Percentiles rank a stretch among this genome's conserved stretches.
These are phyloP conservation scores for Gasteruption jaculator DNA, from an alignment of 2,888 invertebrate genomes.

Conservation along the genomic window DNA sequence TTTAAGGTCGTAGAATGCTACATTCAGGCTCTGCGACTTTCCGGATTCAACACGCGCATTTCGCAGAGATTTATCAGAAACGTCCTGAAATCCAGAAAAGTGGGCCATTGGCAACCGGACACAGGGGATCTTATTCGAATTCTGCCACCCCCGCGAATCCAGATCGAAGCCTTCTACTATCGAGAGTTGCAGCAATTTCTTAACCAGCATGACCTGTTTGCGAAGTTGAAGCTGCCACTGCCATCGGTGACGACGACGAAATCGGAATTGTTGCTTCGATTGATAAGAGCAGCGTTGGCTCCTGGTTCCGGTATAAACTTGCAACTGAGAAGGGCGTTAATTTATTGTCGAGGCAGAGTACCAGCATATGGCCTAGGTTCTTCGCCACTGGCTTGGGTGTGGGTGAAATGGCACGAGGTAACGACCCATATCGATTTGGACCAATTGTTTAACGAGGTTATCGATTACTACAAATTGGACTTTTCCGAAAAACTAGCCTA, in stretches of 20 bases:
- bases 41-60: conserved; percentile 14
- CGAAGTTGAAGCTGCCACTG: conserved; percentile 14
- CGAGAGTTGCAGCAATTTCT: conserved; percentile 16
- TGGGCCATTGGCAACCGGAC: conserved; percentile 22
- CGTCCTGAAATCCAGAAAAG: too few species aligned
- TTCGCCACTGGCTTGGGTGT: too few species aligned
- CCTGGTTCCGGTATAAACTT: too few species aligned
- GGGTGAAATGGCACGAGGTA: too few species aligned
- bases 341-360: too few species aligned
- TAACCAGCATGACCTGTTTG: conserved; percentile 14
- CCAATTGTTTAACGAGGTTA: too few species aligned
- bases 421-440: too few species aligned
- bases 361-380: too few species aligned
- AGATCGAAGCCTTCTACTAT: conserved; percentile 1
- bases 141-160: conserved; percentile 12
- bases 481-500: too few species aligned
- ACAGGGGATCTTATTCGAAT: conserved; percentile 17
- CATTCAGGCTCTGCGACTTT: conserved; percentile 15
- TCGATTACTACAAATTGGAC: too few species aligned
- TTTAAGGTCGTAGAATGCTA: conserved; percentile 14
- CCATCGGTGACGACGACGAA: conserved; percentile 17
- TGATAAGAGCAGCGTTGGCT: conserved; percentile 20
- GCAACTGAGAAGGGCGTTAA: too few species aligned
- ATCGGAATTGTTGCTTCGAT: conserved; percentile 17
- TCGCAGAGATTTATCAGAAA: too few species aligned